These are phyloP conservation scores for Oikopleura dioica DNA, from an alignment of 23 tunicate genomes.

Conservation along the genomic window DNA sequence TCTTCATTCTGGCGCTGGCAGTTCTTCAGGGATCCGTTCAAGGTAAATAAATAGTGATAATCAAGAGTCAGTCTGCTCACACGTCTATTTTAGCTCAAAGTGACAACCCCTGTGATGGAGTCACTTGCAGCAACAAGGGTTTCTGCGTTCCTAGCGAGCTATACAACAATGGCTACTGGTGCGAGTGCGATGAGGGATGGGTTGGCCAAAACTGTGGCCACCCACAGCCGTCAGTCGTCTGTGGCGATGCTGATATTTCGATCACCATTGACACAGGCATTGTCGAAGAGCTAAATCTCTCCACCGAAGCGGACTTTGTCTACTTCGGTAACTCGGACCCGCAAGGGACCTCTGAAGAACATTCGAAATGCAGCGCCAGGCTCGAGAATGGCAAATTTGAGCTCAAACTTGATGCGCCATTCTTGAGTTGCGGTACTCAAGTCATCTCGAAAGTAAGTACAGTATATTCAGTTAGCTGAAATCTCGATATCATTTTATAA, in stretches of 20 bases:
- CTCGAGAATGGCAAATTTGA: constrained; percentile 38
- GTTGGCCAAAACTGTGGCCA: constrained; percentile 74
- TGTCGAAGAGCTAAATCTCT: constrained; percentile 56
- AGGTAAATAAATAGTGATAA: not conserved
- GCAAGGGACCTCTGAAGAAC: constrained; percentile 26
- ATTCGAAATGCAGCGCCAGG: constrained; percentile 36
- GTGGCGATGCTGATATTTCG: constrained; percentile 58
- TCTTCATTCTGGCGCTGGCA: constrained; percentile 16
- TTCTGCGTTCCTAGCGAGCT: constrained; percentile 37
- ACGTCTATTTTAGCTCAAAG: constrained; percentile 3
- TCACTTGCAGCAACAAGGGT: constrained; percentile 68
- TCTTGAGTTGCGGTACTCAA: constrained; percentile 90
- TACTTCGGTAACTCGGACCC: constrained; percentile 41
- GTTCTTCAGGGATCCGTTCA: constrained; percentile 13
- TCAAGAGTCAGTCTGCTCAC: not conserved
- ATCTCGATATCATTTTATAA: not conserved
- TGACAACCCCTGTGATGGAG: constrained; percentile 34
- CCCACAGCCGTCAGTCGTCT: constrained; percentile 46
- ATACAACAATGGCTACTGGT: constrained; percentile 87
- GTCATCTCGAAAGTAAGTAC: constrained; percentile 31
- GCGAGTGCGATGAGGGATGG: constrained; percentile 96
- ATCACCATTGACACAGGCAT: constrained; percentile 85
- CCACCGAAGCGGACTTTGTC: constrained; percentile 50
- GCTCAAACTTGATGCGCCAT: constrained; percentile 44
- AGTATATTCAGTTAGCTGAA: not conserved